Conservation (phyloP, 2,113 vertebrate genomes). For the Etheostoma spectabile region DNA sequence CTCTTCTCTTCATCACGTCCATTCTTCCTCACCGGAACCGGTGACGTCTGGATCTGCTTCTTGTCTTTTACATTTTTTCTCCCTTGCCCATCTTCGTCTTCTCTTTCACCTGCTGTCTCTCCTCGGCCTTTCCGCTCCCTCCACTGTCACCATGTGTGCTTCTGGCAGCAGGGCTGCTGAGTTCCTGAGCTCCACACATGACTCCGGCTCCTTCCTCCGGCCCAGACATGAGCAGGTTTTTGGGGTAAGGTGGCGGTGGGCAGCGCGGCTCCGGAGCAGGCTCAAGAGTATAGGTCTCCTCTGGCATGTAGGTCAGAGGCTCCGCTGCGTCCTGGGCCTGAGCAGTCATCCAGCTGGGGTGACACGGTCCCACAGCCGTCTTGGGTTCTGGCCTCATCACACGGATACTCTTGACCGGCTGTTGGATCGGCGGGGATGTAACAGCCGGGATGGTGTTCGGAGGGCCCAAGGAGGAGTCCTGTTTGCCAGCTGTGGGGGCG, state of each 20-base stretch:
- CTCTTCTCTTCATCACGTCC: constrained; percentile 95
- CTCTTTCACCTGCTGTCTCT: constrained; percentile 82
- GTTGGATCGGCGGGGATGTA: constrained; percentile 94
- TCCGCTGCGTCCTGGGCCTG: constrained; percentile 86
- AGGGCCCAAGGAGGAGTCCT: constrained; percentile 86
- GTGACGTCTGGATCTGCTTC: constrained; percentile 98
- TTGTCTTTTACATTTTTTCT: constrained; percentile 92
- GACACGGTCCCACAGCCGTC: constrained; percentile 96
- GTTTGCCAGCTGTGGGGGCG: constrained; percentile 79
- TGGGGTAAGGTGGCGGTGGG: constrained; percentile 95
- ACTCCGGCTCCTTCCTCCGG: constrained; percentile 82
- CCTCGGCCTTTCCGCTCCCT: constrained; percentile 71
- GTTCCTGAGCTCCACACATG: constrained; percentile 70
- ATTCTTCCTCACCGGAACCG: constrained; percentile 92
- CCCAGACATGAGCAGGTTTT: constrained; percentile 88
- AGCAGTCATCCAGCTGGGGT: constrained; percentile 91
- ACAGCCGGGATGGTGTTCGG: constrained; percentile 96
- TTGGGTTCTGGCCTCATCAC: constrained; percentile 97
- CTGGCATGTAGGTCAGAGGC: constrained; percentile 84
- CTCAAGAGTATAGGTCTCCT: constrained; percentile 86
- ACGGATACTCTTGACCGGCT: constrained; percentile 96
- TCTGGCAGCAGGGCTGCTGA: constrained; percentile 42
- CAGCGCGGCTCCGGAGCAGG: constrained; percentile 89
- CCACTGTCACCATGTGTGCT: constrained; percentile 61
- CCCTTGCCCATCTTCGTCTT: constrained; percentile 88